These are phyloP conservation scores for Rhagonycha lutea DNA, from an alignment of 2,888 invertebrate species.

Conservation along the genomic window DNA sequence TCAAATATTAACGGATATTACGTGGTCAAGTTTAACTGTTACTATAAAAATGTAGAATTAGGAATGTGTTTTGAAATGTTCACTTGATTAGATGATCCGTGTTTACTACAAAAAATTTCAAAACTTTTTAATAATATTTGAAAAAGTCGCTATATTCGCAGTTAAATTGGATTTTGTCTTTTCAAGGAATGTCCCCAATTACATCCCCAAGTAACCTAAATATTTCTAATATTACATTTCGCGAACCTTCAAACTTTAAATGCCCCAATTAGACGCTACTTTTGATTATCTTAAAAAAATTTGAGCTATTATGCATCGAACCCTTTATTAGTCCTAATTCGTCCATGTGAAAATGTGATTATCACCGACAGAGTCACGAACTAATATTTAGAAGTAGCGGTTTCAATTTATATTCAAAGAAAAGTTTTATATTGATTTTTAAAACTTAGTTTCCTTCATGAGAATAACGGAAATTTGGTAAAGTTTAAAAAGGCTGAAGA, in stretches of 20 bases:
- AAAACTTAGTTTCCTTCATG: too few species aligned
- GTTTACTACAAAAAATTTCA: neutral
- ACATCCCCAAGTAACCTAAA: neutral
- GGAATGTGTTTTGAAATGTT: constrained; percentile 9
- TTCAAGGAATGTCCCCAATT: neutral
- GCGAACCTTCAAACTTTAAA: neutral
- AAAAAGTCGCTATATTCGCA: neutral
- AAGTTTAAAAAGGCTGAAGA: neutral
- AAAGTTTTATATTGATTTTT: too few species aligned
- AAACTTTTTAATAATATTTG: neutral
- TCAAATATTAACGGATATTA: neutral
- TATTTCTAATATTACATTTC: neutral
- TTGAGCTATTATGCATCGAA: neutral
- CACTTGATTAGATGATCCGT: constrained; percentile 14
- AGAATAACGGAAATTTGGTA: neutral
- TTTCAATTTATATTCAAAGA: neutral
- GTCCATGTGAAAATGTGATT: neutral
- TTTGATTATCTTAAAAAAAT: too few species aligned
- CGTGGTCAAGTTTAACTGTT: neutral
- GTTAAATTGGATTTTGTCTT: neutral
- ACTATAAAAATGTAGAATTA: neutral
- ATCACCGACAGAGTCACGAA: neutral
- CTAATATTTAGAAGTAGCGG: neutral
- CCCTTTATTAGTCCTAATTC: neutral
- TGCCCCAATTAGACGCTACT: too few species aligned